A percentile compares a stretch with the other conserved stretches of the same genome.
Evolutionary conservation across 2,113 vertebrate genomes (phyloP).

Genomic region (Bos javanicus): DNA sequence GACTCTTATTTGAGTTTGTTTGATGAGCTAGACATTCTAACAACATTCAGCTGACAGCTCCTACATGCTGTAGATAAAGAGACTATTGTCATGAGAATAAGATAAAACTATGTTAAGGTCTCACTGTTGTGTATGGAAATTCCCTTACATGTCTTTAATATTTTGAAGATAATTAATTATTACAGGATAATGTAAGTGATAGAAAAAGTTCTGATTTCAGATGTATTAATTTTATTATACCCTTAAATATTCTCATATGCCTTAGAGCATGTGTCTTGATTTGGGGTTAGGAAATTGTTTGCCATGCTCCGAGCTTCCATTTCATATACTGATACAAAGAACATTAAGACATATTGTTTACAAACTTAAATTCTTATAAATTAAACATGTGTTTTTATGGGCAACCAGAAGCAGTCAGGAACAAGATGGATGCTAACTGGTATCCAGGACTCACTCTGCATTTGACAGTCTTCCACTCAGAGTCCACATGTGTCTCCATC

Average conservation of each 20-base stretch:
- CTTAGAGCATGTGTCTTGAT: background rate
- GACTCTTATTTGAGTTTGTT: background rate
- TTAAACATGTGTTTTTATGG: background rate
- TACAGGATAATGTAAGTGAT: background rate
- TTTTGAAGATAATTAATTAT: background rate
- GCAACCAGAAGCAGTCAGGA: background rate
- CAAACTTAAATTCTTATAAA: background rate
- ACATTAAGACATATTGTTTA: background rate
- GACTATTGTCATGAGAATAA: background rate
- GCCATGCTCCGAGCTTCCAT: background rate
- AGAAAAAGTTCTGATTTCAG: constrained; percentile 10
- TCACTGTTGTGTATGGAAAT: background rate
- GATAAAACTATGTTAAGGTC: background rate
- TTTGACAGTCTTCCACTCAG: background rate
- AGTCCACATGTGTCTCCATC: background rate
- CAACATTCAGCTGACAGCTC: background rate
- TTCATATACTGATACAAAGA: background rate
- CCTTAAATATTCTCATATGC: background rate
- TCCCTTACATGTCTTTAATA: background rate
- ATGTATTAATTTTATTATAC: background rate
- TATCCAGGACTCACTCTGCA: background rate
- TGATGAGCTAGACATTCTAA: background rate
- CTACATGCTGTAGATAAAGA: background rate
- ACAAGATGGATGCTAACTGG: background rate
- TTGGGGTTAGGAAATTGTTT: background rate